These are phyloP conservation scores for Cololabis saira DNA, from an alignment of 2,113 vertebrate genomes.

Conservation along the genomic window DNA sequence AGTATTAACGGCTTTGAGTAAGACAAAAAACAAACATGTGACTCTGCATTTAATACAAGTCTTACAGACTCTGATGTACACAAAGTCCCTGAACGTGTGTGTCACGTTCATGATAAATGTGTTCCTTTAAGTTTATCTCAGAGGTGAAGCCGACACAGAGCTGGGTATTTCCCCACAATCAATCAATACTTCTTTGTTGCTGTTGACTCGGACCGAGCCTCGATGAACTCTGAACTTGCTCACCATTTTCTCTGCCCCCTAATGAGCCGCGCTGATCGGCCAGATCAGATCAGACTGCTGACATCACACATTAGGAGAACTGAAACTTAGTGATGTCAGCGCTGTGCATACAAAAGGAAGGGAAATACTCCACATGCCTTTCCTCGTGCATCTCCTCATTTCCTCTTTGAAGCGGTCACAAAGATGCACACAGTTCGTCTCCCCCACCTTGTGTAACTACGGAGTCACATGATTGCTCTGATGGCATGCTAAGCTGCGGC, in stretches of 20 bases:
- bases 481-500: conserved; percentile 25
- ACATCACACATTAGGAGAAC: conserved; percentile 32
- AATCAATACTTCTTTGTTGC: conserved; percentile 57
- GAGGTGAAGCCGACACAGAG: conserved; percentile 26
- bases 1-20: background rate
- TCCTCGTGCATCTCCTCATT: conserved; percentile 31
- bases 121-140: conserved; percentile 14
- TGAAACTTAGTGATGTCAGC: conserved; percentile 42
- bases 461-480: conserved; percentile 71
- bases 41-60: background rate
- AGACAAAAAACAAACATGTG: background rate
- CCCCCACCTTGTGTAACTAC: conserved; percentile 33
- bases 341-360: background rate
- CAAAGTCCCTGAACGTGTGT: too few relatives aligned
- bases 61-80: background rate
- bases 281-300: conserved; percentile 29
- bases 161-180: conserved; percentile 34
- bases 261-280: conserved; percentile 28
- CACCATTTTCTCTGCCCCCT: conserved; percentile 11
- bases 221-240: conserved; percentile 48
- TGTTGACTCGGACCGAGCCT: background rate
- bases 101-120: too few relatives aligned
- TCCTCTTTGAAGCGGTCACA: conserved; percentile 26
- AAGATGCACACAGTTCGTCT: conserved; percentile 1
- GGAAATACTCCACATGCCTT: conserved; percentile 10